Evolutionary conservation across 2,888 invertebrate genomes (phyloP).

Genomic region (Andrena trimmerana): DNA sequence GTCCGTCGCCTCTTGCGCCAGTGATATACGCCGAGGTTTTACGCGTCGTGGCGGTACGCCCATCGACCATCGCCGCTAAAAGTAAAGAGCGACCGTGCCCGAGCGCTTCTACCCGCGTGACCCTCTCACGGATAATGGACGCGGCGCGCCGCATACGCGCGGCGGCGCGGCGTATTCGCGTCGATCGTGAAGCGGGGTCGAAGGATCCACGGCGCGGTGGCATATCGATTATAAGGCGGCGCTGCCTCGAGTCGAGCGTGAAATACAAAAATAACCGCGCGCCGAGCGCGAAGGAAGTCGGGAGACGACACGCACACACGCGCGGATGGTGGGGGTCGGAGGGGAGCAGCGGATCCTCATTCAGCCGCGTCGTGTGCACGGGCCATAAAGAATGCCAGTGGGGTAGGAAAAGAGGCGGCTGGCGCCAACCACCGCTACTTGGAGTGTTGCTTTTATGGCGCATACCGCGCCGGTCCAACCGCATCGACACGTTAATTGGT

Average conservation of each 20-base stretch:
- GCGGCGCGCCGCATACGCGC: not conserved
- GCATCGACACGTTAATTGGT: constrained; percentile 69
- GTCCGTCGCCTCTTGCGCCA: constrained; percentile 4
- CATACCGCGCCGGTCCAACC: constrained; percentile 70
- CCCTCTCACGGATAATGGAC: constrained; percentile 14
- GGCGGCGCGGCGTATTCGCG: not conserved
- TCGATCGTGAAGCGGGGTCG: not conserved
- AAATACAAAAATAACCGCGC: constrained; percentile 54
- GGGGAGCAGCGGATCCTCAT: constrained; percentile 54
- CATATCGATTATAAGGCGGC: constrained; percentile 55
- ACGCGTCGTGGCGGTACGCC: not conserved
- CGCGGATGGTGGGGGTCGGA: constrained; percentile 2
- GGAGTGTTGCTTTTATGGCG: constrained; percentile 80
- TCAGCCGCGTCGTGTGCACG: constrained; percentile 65
- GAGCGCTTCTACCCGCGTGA: constrained; percentile 5
- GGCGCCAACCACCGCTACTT: constrained; percentile 80
- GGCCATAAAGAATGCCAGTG: constrained; percentile 78
- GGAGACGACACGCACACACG: constrained; percentile 8
- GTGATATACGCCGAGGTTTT: constrained; percentile 15
- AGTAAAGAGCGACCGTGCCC: constrained; percentile 1
- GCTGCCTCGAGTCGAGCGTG: constrained; percentile 21
- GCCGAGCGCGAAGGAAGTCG: not conserved
- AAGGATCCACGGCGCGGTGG: constrained; percentile 26
- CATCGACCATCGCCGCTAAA: constrained; percentile 16
- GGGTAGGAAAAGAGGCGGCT: constrained; percentile 75